phyloP scores from a whole-genome alignment of 2,113 vertebrate genomes.

The Bathybates hornii region DNA sequence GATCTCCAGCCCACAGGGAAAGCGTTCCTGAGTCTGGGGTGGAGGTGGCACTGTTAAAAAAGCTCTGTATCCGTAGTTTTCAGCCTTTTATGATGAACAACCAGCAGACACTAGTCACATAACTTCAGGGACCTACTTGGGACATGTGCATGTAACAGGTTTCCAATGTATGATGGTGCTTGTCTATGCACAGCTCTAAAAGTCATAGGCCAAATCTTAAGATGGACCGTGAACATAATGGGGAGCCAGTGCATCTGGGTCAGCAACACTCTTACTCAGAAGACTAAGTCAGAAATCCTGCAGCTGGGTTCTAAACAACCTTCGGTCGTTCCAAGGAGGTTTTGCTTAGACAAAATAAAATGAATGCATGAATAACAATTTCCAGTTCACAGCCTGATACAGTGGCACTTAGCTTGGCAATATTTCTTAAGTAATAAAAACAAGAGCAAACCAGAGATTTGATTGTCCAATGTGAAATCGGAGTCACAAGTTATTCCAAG shows the following conservation, averaged over 20 bases:
- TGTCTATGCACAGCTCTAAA: background rate
- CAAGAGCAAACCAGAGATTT: background rate
- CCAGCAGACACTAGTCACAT: background rate
- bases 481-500: background rate
- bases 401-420: background rate
- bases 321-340: background rate
- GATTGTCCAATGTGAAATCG: background rate
- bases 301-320: rapidly evolving
- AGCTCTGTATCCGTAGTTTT: background rate
- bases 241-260: background rate
- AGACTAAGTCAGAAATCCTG: background rate
- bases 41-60: background rate
- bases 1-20: background rate
- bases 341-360: background rate
- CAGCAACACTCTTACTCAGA: background rate
- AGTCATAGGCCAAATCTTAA: background rate
- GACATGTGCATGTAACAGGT: background rate
- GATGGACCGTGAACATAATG: background rate
- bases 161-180: background rate
- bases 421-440: background rate
- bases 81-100: background rate
- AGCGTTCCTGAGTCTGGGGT: background rate
- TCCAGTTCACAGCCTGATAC: background rate
- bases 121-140: background rate
- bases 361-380: background rate